phyloP scores from a whole-genome alignment of 1,140 invertebrate species.

The Pararge aegeria region DNA sequence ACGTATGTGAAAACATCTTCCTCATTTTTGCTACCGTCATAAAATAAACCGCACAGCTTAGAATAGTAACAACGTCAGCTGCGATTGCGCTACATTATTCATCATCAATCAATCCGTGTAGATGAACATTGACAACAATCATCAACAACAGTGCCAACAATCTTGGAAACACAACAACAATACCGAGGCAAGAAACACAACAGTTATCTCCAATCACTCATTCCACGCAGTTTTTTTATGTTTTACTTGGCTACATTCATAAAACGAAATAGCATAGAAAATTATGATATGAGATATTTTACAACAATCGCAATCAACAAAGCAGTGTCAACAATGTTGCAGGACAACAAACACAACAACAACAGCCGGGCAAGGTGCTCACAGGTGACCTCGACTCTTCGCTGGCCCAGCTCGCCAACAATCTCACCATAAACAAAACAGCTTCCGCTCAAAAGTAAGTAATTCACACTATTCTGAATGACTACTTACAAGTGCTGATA shows the following conservation, averaged over 20 bases:
- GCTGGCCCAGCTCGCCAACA: constrained; percentile 93
- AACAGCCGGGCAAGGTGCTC: constrained; percentile 85
- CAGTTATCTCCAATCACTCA: too few relatives aligned
- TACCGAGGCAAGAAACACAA: too few relatives aligned
- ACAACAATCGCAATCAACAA: constrained; percentile 5
- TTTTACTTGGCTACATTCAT: not conserved
- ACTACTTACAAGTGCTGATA: not conserved
- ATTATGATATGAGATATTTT: not conserved
- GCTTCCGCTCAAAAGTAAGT: constrained; percentile 79
- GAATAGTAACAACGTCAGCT: too few relatives aligned
- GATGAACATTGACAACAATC: too few relatives aligned
- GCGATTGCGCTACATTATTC: too few relatives aligned
- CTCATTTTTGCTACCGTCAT: too few relatives aligned
- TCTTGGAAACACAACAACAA: too few relatives aligned
- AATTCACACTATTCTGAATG: not conserved
- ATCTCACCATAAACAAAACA: constrained; percentile 93
- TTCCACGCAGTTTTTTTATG: too few relatives aligned
- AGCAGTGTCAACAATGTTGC: constrained; percentile 14
- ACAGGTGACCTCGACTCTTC: constrained; percentile 96
- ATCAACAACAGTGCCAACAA: too few relatives aligned
- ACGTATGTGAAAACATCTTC: too few relatives aligned
- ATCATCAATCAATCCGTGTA: too few relatives aligned
- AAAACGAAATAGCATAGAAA: not conserved
- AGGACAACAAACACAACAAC: constrained; percentile 79
- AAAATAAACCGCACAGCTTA: too few relatives aligned